phyloP scores from a whole-genome alignment of 92 coral and sea anemone genomes.

The Zoanthus solanderi region DNA sequence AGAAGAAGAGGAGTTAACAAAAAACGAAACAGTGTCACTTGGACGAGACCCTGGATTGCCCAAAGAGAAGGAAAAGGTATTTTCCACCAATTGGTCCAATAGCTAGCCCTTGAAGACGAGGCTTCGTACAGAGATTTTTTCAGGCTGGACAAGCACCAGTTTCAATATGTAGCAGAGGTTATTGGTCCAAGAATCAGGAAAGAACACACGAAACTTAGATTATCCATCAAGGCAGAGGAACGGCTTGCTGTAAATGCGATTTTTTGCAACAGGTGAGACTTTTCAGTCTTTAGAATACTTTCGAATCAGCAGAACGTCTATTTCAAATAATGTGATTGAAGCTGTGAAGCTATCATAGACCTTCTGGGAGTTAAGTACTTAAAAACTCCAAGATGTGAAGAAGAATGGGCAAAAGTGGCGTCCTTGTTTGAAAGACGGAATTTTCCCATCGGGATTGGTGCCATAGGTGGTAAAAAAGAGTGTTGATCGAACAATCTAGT shows the following conservation, averaged over 20 bases:
- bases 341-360: constrained; percentile 43
- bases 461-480: constrained; percentile 54
- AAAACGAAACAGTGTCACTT: neutral
- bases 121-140: constrained; percentile 33
- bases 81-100: constrained; percentile 34
- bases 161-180: constrained; percentile 44
- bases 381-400: constrained; percentile 27
- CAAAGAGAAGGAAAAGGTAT: constrained; percentile 24
- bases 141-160: constrained; percentile 51
- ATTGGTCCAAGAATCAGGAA: constrained; percentile 33
- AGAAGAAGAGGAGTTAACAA: neutral
- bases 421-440: constrained; percentile 55
- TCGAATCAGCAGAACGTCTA: constrained; percentile 56
- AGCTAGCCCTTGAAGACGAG: constrained; percentile 55
- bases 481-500: constrained; percentile 50
- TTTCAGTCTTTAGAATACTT: constrained; percentile 64
- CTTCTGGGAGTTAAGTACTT: constrained; percentile 4
- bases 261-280: constrained; percentile 65
- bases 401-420: constrained; percentile 56
- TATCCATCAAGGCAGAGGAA: constrained; percentile 52
- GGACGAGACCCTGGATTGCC: constrained; percentile 56
- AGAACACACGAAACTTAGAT: constrained; percentile 37
- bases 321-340: constrained; percentile 55
- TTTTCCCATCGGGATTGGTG: constrained; percentile 55
- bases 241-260: no score